phyloP scores from a whole-genome alignment of 2,113 vertebrate genomes.

The Actenoides hombroni region DNA sequence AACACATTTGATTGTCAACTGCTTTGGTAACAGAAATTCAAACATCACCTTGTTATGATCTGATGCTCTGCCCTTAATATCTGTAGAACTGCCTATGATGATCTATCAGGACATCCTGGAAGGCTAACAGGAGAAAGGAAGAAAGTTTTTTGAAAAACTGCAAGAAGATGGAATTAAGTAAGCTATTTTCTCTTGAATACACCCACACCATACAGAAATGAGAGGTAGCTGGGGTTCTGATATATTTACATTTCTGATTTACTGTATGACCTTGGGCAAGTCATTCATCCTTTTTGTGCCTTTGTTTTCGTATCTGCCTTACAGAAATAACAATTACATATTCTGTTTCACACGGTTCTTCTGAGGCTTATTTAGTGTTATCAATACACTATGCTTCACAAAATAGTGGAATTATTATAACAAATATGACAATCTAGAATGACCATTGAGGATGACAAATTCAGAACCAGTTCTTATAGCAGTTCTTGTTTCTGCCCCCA shows the following conservation, averaged over 20 bases:
- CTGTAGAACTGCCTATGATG: background rate
- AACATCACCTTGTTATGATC: background rate
- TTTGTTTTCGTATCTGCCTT: slow-evolving; percentile 7
- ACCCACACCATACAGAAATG: background rate
- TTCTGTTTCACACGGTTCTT: background rate
- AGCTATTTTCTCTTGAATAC: background rate
- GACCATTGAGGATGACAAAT: background rate
- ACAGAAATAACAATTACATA: slow-evolving; percentile 21
- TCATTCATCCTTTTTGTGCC: background rate
- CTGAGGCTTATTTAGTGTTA: background rate
- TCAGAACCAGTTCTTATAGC: background rate
- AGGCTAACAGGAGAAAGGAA: background rate
- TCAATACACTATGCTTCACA: background rate
- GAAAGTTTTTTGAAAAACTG: background rate
- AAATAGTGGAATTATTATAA: background rate
- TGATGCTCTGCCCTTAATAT: background rate
- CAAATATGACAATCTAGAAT: background rate
- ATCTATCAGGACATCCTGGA: background rate
- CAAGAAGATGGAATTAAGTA: background rate
- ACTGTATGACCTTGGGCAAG: background rate
- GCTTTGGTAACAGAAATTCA: background rate
- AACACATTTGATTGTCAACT: background rate
- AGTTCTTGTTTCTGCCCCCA: background rate
- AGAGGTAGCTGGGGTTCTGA: background rate
- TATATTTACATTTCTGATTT: background rate